Conservation (phyloP, 1,140 invertebrate genomes). For the Panagrolaimus sp. region DNA sequence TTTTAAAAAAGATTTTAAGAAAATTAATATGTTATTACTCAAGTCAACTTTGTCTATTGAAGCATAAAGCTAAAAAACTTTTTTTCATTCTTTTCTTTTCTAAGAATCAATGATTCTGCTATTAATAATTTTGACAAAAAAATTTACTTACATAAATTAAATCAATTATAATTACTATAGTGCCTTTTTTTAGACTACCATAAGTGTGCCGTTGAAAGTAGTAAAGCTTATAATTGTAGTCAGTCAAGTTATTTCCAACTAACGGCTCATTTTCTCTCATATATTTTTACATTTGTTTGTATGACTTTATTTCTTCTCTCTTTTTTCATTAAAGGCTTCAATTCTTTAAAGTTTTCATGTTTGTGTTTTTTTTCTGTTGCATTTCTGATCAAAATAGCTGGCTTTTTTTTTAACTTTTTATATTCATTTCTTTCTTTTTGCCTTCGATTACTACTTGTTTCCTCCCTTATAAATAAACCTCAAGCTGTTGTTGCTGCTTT, state of each 20-base stretch:
- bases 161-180: neutral
- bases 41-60: neutral
- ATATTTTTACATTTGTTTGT: neutral
- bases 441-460: neutral
- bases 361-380: no score
- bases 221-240: neutral
- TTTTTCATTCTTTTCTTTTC: neutral
- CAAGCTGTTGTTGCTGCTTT: no score
- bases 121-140: neutral
- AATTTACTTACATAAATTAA: neutral
- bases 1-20: neutral
- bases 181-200: neutral
- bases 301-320: neutral
- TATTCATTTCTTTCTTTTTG: no score
- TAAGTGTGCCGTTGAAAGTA: no score
- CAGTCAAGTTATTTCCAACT: constrained; percentile 10
- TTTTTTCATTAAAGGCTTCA: neutral
- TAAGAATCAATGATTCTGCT: neutral
- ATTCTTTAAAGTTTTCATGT: neutral
- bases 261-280: neutral
- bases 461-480: no score
- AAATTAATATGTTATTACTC: neutral
- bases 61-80: neutral
- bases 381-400: neutral
- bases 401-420: neutral